These are phyloP conservation scores for Drosophila lutescens DNA, from an alignment of 2,888 invertebrate genomes.

Conservation along the genomic window DNA sequence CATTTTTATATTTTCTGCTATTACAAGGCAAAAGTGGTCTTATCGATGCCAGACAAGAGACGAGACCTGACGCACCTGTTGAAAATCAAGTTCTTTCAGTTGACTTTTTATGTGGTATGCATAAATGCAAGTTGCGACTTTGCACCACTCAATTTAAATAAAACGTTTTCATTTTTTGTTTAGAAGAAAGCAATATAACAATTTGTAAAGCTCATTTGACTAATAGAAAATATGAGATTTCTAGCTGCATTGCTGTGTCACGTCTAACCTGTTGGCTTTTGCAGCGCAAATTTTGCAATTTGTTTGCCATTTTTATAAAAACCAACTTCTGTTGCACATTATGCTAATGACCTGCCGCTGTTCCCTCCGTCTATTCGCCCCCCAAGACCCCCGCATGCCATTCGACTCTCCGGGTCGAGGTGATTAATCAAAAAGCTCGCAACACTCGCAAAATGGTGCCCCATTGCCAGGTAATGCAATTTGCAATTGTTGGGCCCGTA, in stretches of 20 bases:
- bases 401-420: constrained; percentile 46
- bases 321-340: constrained; percentile 77
- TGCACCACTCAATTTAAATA: not conserved
- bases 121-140: not conserved
- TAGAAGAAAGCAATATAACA: no score
- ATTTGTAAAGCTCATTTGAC: no score
- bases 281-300: constrained; percentile 62
- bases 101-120: constrained; percentile 32
- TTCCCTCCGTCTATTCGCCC: constrained; percentile 1
- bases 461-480: constrained; percentile 71
- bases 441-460: constrained; percentile 57
- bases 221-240: no score
- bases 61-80: constrained; percentile 79
- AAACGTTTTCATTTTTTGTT: no score
- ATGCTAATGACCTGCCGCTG: constrained; percentile 75
- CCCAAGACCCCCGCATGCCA: constrained; percentile 6
- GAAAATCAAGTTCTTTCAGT: constrained; percentile 80
- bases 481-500: constrained; percentile 65
- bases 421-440: constrained; percentile 70
- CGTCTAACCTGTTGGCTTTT: constrained; percentile 61
- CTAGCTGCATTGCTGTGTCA: not conserved
- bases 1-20: constrained; percentile 37
- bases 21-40: constrained; percentile 53
- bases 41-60: constrained; percentile 55
- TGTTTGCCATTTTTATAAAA: constrained; percentile 73